Base-by-base conservation (phyloP, 2,113 vertebrate species). In the Lichenostomus cassidix region DNA sequence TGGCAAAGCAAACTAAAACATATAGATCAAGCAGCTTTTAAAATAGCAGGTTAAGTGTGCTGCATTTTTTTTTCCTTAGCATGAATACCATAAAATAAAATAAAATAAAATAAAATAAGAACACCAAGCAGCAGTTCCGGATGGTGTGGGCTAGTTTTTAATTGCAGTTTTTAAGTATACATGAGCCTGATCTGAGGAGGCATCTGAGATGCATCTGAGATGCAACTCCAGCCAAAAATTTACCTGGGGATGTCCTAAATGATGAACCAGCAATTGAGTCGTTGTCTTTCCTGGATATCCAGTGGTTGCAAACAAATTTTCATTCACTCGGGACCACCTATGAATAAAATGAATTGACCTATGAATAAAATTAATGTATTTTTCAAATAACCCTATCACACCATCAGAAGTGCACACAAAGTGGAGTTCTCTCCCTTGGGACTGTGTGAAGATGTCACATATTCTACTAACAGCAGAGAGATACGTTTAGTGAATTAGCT, bases 241-340 rank as follows among this genome's bases (percentile, higher is more conserved):
- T 97, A 99, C 99, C 99, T 99, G 99, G 25, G 98, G 97, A 86
- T 99, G 99, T 87, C 99, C 99, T 91, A 99, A 98, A 93, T 99
- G 99, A 98, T 99, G 99, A 94, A 99, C 98, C 56, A 99, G 97
- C 65, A 99, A 94, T 9, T 99, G 99, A 95, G 98, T 99, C 49
- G 82, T 96, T 95, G 99, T 98, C 97, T 99, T 99, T 87, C 99
- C 99, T n/a, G 99, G 99, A 97, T 98, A 99, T 79, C 99, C 99
- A 31, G 98, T 99, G 46, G 99, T 99, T 90, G 99, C 98, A 93
- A 99, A 99, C 35, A 99, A 96, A 92, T 99, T 98, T 96, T 99
- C 99, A 90, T 98, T 99, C 88, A 98, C 98, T 81, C 91, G 98
- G 42, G 99, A 99, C 99, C 99, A 99, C 94, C 99, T 99, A 83